Evolutionary conservation across 2,888 invertebrate species (phyloP).

Genomic region (Panopea generosa): DNA sequence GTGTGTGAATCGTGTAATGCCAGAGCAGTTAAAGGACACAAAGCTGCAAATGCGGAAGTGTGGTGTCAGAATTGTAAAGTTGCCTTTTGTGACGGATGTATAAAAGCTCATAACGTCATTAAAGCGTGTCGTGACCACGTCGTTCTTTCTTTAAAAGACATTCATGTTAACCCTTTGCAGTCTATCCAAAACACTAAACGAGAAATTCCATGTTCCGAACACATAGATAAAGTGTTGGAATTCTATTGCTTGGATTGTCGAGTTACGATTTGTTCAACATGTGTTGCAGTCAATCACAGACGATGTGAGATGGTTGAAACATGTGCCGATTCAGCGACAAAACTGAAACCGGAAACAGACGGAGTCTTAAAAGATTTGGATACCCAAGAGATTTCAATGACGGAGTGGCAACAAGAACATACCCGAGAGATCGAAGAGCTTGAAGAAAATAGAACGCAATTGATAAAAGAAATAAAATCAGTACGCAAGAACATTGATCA

Average conservation of each 20-base stretch:
- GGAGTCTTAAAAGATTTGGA: constrained; percentile 63
- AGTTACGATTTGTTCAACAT: constrained; percentile 68
- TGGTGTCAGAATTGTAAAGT: constrained; percentile 72
- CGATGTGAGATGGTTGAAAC: constrained; percentile 73
- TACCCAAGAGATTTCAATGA: constrained; percentile 57
- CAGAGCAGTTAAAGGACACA: constrained; percentile 46
- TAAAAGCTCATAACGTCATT: constrained; percentile 70
- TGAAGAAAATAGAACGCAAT: constrained; percentile 58
- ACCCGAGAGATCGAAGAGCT: constrained; percentile 63
- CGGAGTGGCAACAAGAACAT: constrained; percentile 68
- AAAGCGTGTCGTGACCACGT: constrained; percentile 71
- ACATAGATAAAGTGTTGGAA: constrained; percentile 67
- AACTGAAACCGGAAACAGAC: constrained; percentile 70
- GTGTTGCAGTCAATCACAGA: constrained; percentile 72
- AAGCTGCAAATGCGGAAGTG: constrained; percentile 63
- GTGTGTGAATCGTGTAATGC: constrained; percentile 67
- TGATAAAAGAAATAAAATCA: constrained; percentile 64
- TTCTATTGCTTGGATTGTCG: constrained; percentile 73
- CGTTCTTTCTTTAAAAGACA: constrained; percentile 64
- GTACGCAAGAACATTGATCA: constrained; percentile 64
- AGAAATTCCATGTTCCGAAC: constrained; percentile 68
- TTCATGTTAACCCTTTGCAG: constrained; percentile 64
- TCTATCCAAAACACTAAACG: constrained; percentile 64
- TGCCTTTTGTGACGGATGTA: constrained; percentile 69
- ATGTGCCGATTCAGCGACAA: constrained; percentile 64